phyloP scores from a whole-genome alignment of 2,113 vertebrate genomes.

The Narcine bancroftii region DNA sequence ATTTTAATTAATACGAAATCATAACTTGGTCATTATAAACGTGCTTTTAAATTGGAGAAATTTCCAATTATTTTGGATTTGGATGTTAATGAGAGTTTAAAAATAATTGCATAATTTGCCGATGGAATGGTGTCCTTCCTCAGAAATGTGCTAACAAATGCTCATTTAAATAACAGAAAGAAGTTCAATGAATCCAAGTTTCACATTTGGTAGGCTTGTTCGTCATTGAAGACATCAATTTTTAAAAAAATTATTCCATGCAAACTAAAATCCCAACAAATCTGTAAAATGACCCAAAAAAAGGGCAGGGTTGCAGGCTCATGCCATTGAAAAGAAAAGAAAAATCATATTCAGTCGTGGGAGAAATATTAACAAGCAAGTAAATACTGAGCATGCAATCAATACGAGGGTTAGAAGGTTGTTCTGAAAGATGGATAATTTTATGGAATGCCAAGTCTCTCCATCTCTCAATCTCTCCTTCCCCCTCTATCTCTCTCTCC shows the following conservation, averaged over 20 bases:
- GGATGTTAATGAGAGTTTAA: conserved; percentile 4
- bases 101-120: not conserved
- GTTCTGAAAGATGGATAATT: not conserved
- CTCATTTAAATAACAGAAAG: not conserved
- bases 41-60: not conserved
- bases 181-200: not conserved
- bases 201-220: not conserved
- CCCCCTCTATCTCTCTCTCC: not conserved
- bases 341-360: too few relatives aligned
- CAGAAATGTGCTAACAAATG: not conserved
- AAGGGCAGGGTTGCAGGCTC: not conserved
- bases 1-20: conserved; percentile 20
- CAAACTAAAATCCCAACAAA: not conserved
- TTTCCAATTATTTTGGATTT: conserved; percentile 24
- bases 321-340: too few relatives aligned
- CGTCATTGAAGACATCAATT: not conserved
- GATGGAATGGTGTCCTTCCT: not conserved
- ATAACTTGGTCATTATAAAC: not conserved
- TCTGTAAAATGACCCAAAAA: not conserved
- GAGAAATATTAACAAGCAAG: not conserved
- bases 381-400: not conserved
- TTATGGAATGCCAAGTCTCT: not conserved
- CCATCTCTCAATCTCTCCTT: not conserved
- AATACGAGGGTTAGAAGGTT: not conserved
- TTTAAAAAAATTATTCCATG: too few relatives aligned